phyloP scores from a whole-genome alignment of 2,797 vertebrate species.

The Halcyon badia region DNA sequence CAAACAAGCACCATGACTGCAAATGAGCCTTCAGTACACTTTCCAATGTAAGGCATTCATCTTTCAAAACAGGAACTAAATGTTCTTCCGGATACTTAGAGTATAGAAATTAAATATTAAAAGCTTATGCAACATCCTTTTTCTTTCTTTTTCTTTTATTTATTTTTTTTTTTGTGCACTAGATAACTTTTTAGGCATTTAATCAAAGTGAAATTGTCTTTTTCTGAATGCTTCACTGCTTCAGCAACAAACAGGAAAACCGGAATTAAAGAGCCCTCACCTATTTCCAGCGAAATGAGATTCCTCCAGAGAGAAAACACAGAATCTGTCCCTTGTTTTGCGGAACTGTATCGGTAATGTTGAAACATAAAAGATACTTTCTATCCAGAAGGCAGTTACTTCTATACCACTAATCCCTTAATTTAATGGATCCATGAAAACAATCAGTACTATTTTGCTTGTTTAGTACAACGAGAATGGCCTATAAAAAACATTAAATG shows the following conservation, averaged over 20 bases:
- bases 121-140: constrained; percentile 71
- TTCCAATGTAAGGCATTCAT: constrained; percentile 67
- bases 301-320: not conserved
- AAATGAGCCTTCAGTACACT: constrained; percentile 72
- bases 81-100: constrained; percentile 76
- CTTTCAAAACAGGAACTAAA: constrained; percentile 73
- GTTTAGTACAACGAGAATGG: not conserved
- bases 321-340: not conserved
- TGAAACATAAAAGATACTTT: not conserved
- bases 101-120: constrained; percentile 77
- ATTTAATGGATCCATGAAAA: not conserved
- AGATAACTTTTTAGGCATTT: constrained; percentile 70
- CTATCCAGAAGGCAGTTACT: not conserved
- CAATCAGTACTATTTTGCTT: not conserved
- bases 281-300: not conserved
- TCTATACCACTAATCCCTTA: not conserved
- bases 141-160: not conserved
- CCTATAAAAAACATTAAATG: not conserved
- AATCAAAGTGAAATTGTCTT: constrained; percentile 66
- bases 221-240: constrained; percentile 51
- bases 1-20: constrained; percentile 70
- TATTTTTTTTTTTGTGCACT: not conserved
- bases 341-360: not conserved
- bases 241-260: constrained; percentile 33
- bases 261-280: constrained; percentile 44